phyloP scores from a whole-genome alignment of 23 tunicate genomes.

The Botrylloides violaceus region DNA sequence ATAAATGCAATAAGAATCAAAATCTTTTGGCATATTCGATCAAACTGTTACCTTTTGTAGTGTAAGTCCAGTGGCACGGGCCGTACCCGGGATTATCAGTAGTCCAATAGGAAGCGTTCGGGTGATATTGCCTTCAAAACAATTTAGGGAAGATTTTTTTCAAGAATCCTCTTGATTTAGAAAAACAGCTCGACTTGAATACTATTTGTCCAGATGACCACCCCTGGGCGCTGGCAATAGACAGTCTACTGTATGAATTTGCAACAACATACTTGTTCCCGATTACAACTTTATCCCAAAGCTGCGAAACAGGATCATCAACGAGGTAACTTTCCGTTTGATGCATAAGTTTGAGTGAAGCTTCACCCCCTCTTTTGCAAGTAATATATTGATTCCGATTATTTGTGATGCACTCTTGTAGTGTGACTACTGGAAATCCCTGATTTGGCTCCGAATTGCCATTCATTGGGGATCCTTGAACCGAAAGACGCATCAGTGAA shows the following conservation, averaged over 20 bases:
- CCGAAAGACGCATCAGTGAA: too few species aligned
- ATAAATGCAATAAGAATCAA: too few species aligned
- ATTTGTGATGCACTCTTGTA: constrained; percentile 25
- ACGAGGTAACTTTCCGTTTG: constrained; percentile 48
- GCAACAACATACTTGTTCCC: constrained; percentile 43
- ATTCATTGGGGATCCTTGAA: constrained; percentile 38
- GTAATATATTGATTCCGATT: constrained; percentile 43
- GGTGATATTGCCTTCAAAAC: background rate
- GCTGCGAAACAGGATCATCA: constrained; percentile 33
- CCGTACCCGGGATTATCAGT: constrained; percentile 3
- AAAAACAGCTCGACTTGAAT: background rate
- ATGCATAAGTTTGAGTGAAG: constrained; percentile 54
- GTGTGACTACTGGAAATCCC: constrained; percentile 12
- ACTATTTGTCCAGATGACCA: background rate
- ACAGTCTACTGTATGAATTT: too few species aligned
- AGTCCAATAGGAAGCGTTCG: constrained; percentile 13
- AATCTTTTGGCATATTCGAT: too few species aligned
- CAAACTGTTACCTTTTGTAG: constrained; percentile 20
- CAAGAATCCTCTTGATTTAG: background rate
- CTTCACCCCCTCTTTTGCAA: constrained; percentile 38
- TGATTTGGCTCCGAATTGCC: constrained; percentile 18
- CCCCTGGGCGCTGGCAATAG: too few species aligned
- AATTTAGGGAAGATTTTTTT: background rate
- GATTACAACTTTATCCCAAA: constrained; percentile 68
- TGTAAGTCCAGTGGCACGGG: constrained; percentile 18